phyloP scores from a whole-genome alignment of 1,140 invertebrate species.

The Drosophila ananassae region DNA sequence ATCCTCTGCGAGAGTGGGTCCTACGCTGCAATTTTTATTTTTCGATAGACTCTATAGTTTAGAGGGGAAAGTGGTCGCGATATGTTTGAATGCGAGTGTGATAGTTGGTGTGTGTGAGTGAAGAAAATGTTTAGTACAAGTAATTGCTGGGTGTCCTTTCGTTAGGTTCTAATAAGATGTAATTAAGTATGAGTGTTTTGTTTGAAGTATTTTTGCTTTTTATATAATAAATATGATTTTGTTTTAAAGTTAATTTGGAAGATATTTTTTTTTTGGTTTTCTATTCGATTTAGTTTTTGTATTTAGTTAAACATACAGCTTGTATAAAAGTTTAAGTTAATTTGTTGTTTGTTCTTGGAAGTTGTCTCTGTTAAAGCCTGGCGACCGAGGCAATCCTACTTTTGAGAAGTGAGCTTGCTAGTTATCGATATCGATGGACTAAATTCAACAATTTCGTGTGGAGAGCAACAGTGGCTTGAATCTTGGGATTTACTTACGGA shows the following conservation, averaged over 20 bases:
- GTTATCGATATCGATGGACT: constrained; percentile 36
- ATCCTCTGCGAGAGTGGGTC: background rate
- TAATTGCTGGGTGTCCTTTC: constrained; percentile 50
- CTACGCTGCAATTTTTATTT: background rate
- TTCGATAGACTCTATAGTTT: background rate
- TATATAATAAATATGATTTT: constrained; percentile 54
- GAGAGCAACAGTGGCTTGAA: constrained; percentile 13
- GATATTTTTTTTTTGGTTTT: constrained; percentile 60
- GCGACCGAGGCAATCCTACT: constrained; percentile 48
- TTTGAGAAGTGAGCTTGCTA: constrained; percentile 47
- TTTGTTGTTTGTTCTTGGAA: constrained; percentile 61
- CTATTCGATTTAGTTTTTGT: constrained; percentile 46
- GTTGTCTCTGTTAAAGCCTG: constrained; percentile 56
- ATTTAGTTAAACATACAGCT: constrained; percentile 67
- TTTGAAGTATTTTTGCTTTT: constrained; percentile 43
- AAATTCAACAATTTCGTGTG: constrained; percentile 19
- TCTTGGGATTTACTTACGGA: no score
- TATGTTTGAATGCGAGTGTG: constrained; percentile 52
- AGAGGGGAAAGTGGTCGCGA: constrained; percentile 58
- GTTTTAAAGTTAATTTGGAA: constrained; percentile 77
- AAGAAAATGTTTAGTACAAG: constrained; percentile 52
- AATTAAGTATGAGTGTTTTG: constrained; percentile 52
- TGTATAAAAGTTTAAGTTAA: constrained; percentile 71
- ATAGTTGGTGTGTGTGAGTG: constrained; percentile 7
- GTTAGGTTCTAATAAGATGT: constrained; percentile 64